Evolutionary conservation across 2,113 vertebrate genomes (phyloP).

Genomic region (Cairina moschata): DNA sequence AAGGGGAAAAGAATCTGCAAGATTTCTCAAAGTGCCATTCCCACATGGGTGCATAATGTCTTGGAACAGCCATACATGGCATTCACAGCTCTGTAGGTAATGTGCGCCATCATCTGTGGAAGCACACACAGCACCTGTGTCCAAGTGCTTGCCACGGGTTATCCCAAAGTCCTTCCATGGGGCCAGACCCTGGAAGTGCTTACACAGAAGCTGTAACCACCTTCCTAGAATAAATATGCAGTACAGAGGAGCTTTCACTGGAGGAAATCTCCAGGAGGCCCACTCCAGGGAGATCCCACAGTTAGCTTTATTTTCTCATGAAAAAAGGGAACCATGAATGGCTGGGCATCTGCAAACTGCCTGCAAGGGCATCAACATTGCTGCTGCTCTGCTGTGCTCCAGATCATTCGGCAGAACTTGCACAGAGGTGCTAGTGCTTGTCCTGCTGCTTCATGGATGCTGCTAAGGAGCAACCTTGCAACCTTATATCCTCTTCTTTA

Average conservation of each 20-base stretch:
- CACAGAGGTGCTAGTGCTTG: neutral
- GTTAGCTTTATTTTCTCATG: neutral
- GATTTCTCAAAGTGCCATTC: neutral
- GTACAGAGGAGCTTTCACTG: neutral
- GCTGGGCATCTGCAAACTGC: neutral
- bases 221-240: neutral
- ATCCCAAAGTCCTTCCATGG: neutral
- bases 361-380: fast-evolving
- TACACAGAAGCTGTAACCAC: neutral
- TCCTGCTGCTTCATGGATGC: neutral
- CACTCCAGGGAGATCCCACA: neutral
- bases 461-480: neutral
- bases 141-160: neutral
- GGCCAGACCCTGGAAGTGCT: neutral
- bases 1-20: neutral
- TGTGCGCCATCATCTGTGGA: neutral
- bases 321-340: neutral
- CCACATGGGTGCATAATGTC: too few relatives aligned
- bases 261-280: neutral
- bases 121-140: neutral
- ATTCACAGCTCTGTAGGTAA: fast-evolving
- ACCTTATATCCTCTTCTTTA: neutral
- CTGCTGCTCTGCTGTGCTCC: neutral
- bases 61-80: fast-evolving
- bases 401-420: neutral